These are phyloP conservation scores for Callyntrura guangdongensis DNA, from an alignment of 2,888 invertebrate species.

Conservation along the genomic window DNA sequence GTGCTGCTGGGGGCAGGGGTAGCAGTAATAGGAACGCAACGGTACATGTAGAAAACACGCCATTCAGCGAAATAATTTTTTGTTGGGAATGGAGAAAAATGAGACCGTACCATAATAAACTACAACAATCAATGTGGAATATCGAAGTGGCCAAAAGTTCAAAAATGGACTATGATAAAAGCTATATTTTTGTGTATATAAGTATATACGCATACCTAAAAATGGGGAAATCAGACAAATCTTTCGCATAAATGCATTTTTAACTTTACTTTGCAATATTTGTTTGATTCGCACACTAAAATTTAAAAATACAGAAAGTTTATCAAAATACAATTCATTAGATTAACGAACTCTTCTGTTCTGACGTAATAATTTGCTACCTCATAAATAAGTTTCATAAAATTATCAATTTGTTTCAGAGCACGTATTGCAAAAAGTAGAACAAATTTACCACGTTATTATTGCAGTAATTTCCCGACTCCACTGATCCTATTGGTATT, in stretches of 20 bases:
- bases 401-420: neutral
- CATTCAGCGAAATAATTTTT: neutral
- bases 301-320: too few relatives aligned
- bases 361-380: neutral
- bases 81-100: neutral
- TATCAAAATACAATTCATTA: too few relatives aligned
- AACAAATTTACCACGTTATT: constrained; percentile 22
- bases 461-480: neutral
- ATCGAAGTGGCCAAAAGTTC: neutral
- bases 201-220: too few relatives aligned
- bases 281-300: too few relatives aligned
- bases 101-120: too few relatives aligned
- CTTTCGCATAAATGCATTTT: too few relatives aligned
- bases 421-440: neutral
- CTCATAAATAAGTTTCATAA: neutral
- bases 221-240: too few relatives aligned
- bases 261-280: too few relatives aligned
- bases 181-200: too few relatives aligned
- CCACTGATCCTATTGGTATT: neutral
- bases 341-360: too few relatives aligned
- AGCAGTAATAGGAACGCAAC: neutral
- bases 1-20: neutral
- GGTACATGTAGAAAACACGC: neutral
- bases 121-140: too few relatives aligned
- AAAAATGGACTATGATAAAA: neutral